Evolutionary conservation across 1,140 invertebrate genomes (phyloP).

Genomic region (Drosophila insularis): DNA sequence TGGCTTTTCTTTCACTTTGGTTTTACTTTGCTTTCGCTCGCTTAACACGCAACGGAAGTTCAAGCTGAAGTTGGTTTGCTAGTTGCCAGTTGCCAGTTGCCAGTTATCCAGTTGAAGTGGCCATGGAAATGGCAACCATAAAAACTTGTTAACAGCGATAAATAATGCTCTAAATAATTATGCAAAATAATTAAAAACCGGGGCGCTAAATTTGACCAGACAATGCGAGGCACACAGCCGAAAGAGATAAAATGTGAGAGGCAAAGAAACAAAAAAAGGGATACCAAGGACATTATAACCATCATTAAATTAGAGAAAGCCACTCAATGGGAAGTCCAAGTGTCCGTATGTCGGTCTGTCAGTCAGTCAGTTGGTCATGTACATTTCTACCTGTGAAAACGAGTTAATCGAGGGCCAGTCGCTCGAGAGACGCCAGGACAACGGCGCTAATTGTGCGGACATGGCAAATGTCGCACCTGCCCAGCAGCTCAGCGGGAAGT

Average conservation of each 20-base stretch:
- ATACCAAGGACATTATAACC: constrained; percentile 16
- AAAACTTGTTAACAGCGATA: constrained; percentile 46
- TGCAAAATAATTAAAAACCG: constrained; percentile 57
- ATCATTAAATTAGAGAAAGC: constrained; percentile 65
- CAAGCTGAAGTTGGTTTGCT: not conserved
- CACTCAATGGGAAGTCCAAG: constrained; percentile 35
- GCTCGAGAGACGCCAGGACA: constrained; percentile 17
- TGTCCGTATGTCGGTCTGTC: not conserved
- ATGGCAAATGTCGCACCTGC: constrained; percentile 75
- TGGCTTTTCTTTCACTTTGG: not conserved
- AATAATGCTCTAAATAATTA: constrained; percentile 68
- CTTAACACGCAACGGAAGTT: constrained; percentile 4
- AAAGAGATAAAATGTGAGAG: not conserved
- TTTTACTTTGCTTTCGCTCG: constrained; percentile 1
- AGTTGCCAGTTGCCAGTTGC: not conserved
- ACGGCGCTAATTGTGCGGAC: constrained; percentile 70
- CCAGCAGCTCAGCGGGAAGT: not conserved
- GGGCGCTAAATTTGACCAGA: not conserved
- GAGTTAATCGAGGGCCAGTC: constrained; percentile 56
- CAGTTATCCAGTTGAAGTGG: not conserved
- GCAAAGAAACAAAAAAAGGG: not conserved
- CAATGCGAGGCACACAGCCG: not conserved
- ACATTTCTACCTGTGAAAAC: constrained; percentile 38
- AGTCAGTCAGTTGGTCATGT: constrained; percentile 40
- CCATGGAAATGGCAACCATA: constrained; percentile 23